Percentiles rank a stretch among this genome's conserved stretches.
These are phyloP conservation scores for Polyergus mexicanus DNA, from an alignment of 1,140 invertebrate genomes.

Conservation along the genomic window DNA sequence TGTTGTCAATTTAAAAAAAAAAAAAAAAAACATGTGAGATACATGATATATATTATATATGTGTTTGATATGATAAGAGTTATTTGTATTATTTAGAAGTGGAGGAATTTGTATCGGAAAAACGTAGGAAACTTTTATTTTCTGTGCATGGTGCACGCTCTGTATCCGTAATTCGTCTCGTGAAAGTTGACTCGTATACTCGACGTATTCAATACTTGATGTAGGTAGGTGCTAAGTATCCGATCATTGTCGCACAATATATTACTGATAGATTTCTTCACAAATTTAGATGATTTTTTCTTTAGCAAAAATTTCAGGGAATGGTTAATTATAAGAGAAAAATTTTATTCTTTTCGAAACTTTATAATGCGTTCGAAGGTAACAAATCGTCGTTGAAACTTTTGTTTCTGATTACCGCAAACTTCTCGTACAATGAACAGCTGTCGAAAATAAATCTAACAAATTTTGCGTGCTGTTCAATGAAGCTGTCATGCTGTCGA, in stretches of 20 bases:
- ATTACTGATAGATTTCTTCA: not conserved
- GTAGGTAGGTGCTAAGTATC: not conserved
- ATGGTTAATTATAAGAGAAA: not conserved
- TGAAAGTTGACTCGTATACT: conserved; percentile 57
- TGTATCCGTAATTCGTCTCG: conserved; percentile 42
- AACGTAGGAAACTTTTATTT: conserved; percentile 64
- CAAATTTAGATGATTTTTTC: not conserved
- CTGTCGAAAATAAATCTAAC: conserved; percentile 32
- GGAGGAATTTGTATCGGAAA: conserved; percentile 66
- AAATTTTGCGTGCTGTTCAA: conserved; percentile 24
- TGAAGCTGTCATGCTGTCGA: conserved; percentile 56
- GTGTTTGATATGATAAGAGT: conserved; percentile 36
- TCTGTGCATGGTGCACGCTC: conserved; percentile 69
- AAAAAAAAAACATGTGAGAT: not conserved
- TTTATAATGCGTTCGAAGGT: not conserved
- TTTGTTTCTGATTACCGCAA: not conserved
- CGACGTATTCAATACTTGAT: conserved; percentile 34
- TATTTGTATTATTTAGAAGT: conserved; percentile 78
- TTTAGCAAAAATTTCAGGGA: not conserved
- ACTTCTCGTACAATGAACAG: not conserved
- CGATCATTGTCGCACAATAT: not conserved
- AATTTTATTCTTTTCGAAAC: not conserved
- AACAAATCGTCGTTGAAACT: not conserved
- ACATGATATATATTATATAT: not conserved
- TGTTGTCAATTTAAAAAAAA: not conserved